Evolutionary conservation across 92 coral and sea anemone genomes (phyloP).

Genomic region (Palythoa grandiflora): DNA sequence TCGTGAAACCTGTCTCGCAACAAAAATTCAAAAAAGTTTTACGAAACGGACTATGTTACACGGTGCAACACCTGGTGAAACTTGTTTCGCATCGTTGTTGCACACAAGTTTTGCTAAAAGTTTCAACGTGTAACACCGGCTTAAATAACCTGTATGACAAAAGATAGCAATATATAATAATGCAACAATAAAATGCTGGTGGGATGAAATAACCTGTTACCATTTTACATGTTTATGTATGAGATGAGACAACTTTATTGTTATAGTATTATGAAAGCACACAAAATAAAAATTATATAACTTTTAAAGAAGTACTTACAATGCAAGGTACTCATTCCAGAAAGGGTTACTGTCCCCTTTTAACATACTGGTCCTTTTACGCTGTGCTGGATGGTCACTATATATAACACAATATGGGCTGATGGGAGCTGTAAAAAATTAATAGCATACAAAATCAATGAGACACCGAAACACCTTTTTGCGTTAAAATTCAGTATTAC

Average conservation of each 20-base stretch:
- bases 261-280: background rate
- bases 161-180: too few species aligned
- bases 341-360: constrained; percentile 92
- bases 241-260: background rate
- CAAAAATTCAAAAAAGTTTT: too few species aligned
- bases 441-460: background rate
- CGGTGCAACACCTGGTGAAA: too few species aligned
- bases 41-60: too few species aligned
- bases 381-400: constrained; percentile 79
- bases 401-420: constrained; percentile 93
- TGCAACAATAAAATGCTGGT: too few species aligned
- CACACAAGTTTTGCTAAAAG: too few species aligned
- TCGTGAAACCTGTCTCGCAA: too few species aligned
- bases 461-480: background rate
- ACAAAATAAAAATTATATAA: background rate
- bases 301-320: constrained; percentile 67
- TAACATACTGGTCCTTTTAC: constrained; percentile 89
- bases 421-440: constrained; percentile 60
- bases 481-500: background rate
- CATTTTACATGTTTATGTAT: background rate
- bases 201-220: too few species aligned
- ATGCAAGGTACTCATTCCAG: constrained; percentile 96
- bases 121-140: too few species aligned
- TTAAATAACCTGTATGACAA: too few species aligned
- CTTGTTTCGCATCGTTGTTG: background rate